phyloP scores from a whole-genome alignment of 37 sponge, comb jelly and placozoan species.

The Axinella damicornis region DNA sequence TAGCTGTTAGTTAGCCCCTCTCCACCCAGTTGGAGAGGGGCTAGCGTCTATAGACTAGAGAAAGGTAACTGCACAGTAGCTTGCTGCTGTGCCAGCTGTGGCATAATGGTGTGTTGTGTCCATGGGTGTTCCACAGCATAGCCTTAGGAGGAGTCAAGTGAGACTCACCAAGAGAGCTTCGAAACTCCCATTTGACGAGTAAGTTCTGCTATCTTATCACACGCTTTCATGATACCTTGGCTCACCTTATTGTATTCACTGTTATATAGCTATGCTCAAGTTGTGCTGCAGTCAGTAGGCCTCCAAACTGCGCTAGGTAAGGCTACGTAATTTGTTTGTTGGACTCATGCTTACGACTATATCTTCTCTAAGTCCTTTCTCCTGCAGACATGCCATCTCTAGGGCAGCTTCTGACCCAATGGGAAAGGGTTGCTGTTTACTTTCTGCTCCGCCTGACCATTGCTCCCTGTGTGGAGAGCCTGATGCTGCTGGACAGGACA shows the following conservation, averaged over 20 bases:
- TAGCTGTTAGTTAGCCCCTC: too few species aligned
- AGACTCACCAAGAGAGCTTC: slow-evolving; percentile 57
- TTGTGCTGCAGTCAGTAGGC: slow-evolving; percentile 27
- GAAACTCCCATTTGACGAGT: slow-evolving; percentile 73
- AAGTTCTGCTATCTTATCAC: background rate
- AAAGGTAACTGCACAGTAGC: too few species aligned
- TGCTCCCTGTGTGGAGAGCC: slow-evolving; percentile 85
- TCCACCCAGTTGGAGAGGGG: background rate
- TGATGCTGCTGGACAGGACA: slow-evolving; percentile 75
- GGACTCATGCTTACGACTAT: background rate
- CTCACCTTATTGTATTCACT: background rate
- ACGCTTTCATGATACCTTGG: too few species aligned
- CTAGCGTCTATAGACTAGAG: too few species aligned
- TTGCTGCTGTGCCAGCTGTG: too few species aligned
- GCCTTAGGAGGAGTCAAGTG: slow-evolving; percentile 53
- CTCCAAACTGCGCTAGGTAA: slow-evolving; percentile 34
- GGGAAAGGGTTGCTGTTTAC: slow-evolving; percentile 69
- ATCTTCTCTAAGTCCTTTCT: background rate
- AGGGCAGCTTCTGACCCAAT: slow-evolving; percentile 31
- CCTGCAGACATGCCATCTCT: slow-evolving; percentile 38
- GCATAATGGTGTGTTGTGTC: too few species aligned
- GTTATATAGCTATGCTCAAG: slow-evolving; percentile 58
- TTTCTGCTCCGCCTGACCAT: slow-evolving; percentile 72
- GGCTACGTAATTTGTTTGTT: background rate
- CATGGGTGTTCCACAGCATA: slow-evolving; percentile 39